Evolutionary conservation across 2,113 vertebrate species (phyloP), one percentile per base, ranked within the genome.

Genomic region (Hippocampus guttulatus): DNA sequence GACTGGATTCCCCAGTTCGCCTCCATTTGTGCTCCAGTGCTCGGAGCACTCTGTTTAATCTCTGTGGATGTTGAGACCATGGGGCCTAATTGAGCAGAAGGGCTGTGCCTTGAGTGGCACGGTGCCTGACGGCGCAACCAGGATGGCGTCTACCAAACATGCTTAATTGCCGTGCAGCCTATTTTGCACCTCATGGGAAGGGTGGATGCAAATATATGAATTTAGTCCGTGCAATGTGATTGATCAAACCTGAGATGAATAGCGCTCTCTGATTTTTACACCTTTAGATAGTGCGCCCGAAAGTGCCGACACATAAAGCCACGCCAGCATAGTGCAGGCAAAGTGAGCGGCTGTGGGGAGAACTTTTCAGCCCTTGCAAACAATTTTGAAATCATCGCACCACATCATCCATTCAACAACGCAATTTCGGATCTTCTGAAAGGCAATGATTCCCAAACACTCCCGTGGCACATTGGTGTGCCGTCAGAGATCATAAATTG

Each of bases 51-150:
- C 47, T 67, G 83, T 81, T 81, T 77, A 80, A 82, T 84, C 79
- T 75, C 79, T 81, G 77, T 83, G 76, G 87, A 86, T 82, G 73
- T 79, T 87, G 82, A 85, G 82, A 75, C 86, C 88, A 88, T 86
- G 76, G 74, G 79, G 83, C 82, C 87, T 92, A 92, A 91, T 89
- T 91, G 88, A 90, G 71, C 84, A 81, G 68, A 71, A 79, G 79
- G 69, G 79, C 82, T 81, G 78, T 55, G 72, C 85, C 68, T 80
- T 77, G 79, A 89, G 82, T 78, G 72, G 84, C 76, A 23, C 21
- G 15, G 51, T 51, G 47, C 47, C 27, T 9, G 58, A 6, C 6
- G 27, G 25, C 25, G 57, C 12, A 15, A 60, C 25, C 14, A 30
- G 25, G 25, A 30, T 30, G 16, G 15, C 25, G 7, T 7, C 58